These are phyloP conservation scores for Sinodicranocentrus sp. DNA, from an alignment of 2,888 invertebrate genomes.

Conservation along the genomic window DNA sequence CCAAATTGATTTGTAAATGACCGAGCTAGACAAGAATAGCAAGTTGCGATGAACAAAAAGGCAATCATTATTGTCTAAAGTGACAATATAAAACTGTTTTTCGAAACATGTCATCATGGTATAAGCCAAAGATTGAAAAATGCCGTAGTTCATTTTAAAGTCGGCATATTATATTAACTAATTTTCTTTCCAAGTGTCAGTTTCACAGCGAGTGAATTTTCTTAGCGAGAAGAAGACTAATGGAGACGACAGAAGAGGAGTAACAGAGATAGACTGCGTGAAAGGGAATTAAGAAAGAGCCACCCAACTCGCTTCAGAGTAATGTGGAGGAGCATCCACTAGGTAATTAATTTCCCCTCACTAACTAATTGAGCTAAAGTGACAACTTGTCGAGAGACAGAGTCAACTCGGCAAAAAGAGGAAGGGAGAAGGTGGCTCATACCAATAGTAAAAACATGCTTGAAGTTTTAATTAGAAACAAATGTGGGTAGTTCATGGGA, in stretches of 20 bases:
- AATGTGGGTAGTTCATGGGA: conserved; percentile 75
- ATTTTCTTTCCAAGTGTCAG: too few species aligned
- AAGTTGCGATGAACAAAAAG: too few species aligned
- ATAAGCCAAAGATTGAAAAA: too few species aligned
- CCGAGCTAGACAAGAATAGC: too few species aligned
- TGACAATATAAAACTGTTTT: too few species aligned
- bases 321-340: conserved; percentile 57
- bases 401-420: conserved; percentile 71
- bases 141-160: too few species aligned
- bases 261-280: neutral
- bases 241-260: conserved; percentile 25
- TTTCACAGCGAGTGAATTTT: too few species aligned
- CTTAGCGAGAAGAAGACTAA: conserved; percentile 33
- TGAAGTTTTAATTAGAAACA: conserved; percentile 77
- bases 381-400: conserved; percentile 76
- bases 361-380: conserved; percentile 77
- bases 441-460: conserved; percentile 46
- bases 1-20: too few species aligned
- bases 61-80: too few species aligned
- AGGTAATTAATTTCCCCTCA: conserved; percentile 77
- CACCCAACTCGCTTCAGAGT: conserved; percentile 63
- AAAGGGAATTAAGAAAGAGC: conserved; percentile 12
- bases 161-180: too few species aligned
- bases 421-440: conserved; percentile 43
- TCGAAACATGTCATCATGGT: too few species aligned